Base-by-base conservation (phyloP, 2,113 vertebrate species). In the Pedetes capensis region DNA sequence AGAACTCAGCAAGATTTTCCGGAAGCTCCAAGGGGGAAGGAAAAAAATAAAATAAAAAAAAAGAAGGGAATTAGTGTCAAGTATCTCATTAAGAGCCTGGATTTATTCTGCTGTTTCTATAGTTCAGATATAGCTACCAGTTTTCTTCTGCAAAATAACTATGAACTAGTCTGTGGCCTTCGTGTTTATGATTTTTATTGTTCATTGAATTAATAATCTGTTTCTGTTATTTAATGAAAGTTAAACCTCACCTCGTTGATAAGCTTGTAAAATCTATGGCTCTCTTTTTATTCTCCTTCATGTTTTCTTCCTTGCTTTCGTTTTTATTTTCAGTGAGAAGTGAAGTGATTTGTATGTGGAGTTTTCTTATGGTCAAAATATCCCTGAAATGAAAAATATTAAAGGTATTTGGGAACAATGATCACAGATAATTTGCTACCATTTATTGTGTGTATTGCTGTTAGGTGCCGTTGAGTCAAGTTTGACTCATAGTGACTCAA, bases 1-100 rank as follows among this genome's bases (percentile, higher is more conserved):
- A 63, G 32, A 47, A 80, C 59, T 95, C 91, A 97, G 96, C 94
- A 83, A 12, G 57, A 95, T 95, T 83, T 42, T 86, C 64, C 16
- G 23, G 81, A 95, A 96, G 76, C 75, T 76, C 42, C 18, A 55
- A 84, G 69, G n/a, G n/a, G n/a, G n/a, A n/a, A n/a, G n/a, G n/a
- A n/a, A n/a, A n/a, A 55, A 80, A 51, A 61, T 23, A n/a, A 29
- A 59, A 29, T 20, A 49, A 37, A 57, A 37, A 16, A 37, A 51
- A 57, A 27, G 5, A 29, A 14, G 59, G 42, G n/a, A 83, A 16
- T 44, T 37, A 9, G 51, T 29, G n/a, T 86, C 2, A 1, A 49
- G 71, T 89, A 76, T 72, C 75, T 91, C 92, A 61, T 29, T 42
- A 22, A 42, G 61, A 74, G 10, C 44, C 34, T 0, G 20, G 7